Base-by-base conservation (phyloP, 2,888 invertebrate genomes). In the Pammene fasciana region DNA sequence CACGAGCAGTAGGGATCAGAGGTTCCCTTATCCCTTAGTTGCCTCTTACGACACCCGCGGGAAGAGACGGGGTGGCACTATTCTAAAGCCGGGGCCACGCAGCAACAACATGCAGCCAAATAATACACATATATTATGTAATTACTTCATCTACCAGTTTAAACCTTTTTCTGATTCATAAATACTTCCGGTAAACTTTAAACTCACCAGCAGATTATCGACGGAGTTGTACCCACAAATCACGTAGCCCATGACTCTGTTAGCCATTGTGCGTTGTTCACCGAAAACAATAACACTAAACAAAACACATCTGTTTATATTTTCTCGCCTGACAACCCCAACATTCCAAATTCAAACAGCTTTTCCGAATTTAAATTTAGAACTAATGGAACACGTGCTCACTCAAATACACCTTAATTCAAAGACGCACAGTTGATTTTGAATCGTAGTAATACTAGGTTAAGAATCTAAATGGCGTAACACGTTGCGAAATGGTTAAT, bases 171-270 rank as follows among this genome's bases (percentile, higher is more conserved):
- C 13, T 43, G 8, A 4, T 18, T 18, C 4, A 26, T 13, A 43
- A 43, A 11, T n/a, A 18, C 18, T 6, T 10, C 18, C 41, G n/a
- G 14, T 26, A 26, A 18, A 10, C 18, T 46, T 59, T 45, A 68
- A 46, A 85, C 90, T 93, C 82, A 94, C 94, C 94, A 93, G 79
- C 52, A 93, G 79, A 86, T 93, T 93, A 79, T 94, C 94, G 75
- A 94, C 93, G 67, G 94, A 94, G 77, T 92, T 93, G 78, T 94
- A 93, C 73, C 94, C 94, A 86, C 94, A 94, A 78, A 93, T 93
- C 71, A 93, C 93, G 76, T 94, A 93, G 75, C 94, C 94, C 88
- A 94, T 89, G 79, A 93, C 88, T 74, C 86, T 84, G 77, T 90
- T 93, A 71, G 93, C 90, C 93, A 93, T 93, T 71, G 74, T 74